Evolutionary conservation across 2,113 vertebrate species (phyloP).

Genomic region (Galeopterus variegatus): DNA sequence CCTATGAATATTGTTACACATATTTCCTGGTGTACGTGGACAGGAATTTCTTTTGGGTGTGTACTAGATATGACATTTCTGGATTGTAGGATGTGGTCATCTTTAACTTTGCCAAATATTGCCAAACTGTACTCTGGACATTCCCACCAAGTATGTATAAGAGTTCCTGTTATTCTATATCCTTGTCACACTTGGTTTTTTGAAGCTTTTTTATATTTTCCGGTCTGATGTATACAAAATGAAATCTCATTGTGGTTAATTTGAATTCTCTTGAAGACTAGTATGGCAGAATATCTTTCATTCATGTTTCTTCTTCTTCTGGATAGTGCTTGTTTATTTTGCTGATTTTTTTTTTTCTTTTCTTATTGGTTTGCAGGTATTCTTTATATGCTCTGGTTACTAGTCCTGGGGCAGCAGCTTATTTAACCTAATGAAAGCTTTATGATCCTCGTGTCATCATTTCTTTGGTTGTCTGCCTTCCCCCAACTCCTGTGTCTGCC

Average conservation of each 20-base stretch:
- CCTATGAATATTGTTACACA: background rate
- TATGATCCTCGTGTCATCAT: background rate
- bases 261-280: background rate
- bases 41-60: background rate
- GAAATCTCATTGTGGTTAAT: background rate
- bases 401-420: background rate
- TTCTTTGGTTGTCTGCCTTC: background rate
- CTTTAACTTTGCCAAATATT: background rate
- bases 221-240: background rate
- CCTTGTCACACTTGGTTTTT: background rate
- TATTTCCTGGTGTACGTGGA: background rate
- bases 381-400: background rate
- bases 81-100: background rate
- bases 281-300: background rate
- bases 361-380: background rate
- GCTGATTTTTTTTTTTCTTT: conserved; percentile 18
- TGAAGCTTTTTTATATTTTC: conserved; percentile 6
- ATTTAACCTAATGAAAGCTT: background rate
- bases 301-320: conserved; percentile 10
- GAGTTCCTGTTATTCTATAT: background rate
- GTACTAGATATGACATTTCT: background rate
- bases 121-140: background rate
- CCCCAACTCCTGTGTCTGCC: no score
- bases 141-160: background rate
- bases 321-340: background rate